phyloP scores from a whole-genome alignment of 2,797 vertebrate species.

The Phoebastria nigripes region DNA sequence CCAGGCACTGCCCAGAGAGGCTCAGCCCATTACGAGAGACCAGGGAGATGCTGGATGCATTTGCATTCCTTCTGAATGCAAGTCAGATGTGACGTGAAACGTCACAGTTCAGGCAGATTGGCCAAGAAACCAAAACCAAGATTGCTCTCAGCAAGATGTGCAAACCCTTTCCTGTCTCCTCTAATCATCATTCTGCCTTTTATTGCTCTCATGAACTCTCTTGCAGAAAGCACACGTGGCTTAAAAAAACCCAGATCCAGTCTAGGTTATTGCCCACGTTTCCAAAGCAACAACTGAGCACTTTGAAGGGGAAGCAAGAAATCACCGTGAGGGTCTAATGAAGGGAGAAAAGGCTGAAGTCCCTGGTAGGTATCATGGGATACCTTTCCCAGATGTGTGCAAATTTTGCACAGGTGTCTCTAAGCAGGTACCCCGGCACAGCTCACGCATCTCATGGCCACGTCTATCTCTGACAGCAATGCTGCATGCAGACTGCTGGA shows the following conservation, averaged over 20 bases:
- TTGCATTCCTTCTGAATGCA: not conserved
- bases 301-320: not conserved
- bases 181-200: not conserved
- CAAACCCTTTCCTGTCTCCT: not conserved
- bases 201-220: not conserved
- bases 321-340: not conserved
- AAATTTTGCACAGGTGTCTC: no score
- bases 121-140: not conserved
- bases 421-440: not conserved
- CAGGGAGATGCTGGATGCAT: not conserved
- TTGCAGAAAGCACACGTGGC: not conserved
- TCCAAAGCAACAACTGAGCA: not conserved
- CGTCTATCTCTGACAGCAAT: fast-evolving
- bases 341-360: not conserved
- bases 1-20: not conserved
- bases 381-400: not conserved
- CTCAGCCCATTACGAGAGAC: not conserved
- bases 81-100: not conserved
- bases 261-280: not conserved
- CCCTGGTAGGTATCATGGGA: not conserved
- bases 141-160: not conserved
- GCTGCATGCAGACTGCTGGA: fast-evolving
- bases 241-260: not conserved
- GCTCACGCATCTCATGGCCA: not conserved
- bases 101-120: not conserved